Evolutionary conservation across 2,797 vertebrate genomes (phyloP).

Genomic region (Acanthornis magna): DNA sequence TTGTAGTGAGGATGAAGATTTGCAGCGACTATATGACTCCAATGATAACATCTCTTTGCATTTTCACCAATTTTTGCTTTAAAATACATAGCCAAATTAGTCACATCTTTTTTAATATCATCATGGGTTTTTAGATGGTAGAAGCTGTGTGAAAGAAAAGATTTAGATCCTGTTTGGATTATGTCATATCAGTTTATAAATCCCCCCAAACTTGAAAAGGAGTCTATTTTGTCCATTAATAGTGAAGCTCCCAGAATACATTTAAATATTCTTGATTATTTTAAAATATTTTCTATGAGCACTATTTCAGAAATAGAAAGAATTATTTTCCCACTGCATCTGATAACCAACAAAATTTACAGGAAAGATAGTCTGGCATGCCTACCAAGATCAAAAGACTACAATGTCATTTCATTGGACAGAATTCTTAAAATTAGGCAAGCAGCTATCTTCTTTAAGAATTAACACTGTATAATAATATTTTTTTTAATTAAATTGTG

Average conservation of each 20-base stretch:
- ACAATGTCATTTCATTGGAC: background rate
- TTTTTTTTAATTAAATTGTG: background rate
- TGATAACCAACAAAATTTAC: background rate
- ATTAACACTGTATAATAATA: background rate
- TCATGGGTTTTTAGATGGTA: background rate
- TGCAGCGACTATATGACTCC: background rate
- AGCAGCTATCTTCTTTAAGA: background rate
- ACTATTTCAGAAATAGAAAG: background rate
- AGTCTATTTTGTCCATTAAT: background rate
- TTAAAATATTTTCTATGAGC: background rate
- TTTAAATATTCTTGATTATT: background rate
- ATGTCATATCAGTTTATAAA: background rate
- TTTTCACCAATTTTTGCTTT: background rate
- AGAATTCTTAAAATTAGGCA: background rate
- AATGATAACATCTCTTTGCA: background rate
- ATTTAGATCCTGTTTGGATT: background rate
- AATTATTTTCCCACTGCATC: background rate
- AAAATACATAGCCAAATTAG: background rate
- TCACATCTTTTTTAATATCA: fast-evolving
- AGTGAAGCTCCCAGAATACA: background rate
- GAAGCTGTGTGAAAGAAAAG: background rate
- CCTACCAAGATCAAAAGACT: background rate
- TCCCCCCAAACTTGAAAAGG: background rate
- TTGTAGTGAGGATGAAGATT: background rate
- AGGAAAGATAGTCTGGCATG: background rate